These are phyloP conservation scores for Physella acuta DNA, from an alignment of 1,140 invertebrate species.

Conservation along the genomic window DNA sequence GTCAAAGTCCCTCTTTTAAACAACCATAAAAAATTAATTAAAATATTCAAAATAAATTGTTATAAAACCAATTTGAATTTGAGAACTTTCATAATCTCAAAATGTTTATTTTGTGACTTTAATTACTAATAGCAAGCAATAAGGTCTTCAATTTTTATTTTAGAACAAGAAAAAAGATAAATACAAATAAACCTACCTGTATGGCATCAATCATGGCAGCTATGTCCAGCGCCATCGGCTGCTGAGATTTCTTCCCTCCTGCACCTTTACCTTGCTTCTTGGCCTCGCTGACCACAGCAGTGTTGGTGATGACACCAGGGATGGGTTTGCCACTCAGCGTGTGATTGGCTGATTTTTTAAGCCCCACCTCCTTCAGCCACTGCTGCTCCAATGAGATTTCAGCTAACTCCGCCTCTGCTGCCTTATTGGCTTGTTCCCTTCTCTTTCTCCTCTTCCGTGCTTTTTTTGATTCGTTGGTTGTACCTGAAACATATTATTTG, in stretches of 20 bases:
- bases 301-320: constrained; percentile 26
- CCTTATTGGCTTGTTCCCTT: constrained; percentile 47
- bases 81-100: too few relatives aligned
- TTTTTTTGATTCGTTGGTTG: constrained; percentile 29
- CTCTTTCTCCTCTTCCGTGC: constrained; percentile 48
- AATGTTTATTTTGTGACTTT: too few relatives aligned
- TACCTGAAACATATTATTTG: constrained; percentile 1
- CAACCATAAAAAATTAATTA: too few relatives aligned
- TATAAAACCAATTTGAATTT: too few relatives aligned
- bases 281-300: constrained; percentile 25
- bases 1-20: too few relatives aligned
- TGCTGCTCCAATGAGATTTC: constrained; percentile 56
- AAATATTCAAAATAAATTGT: too few relatives aligned
- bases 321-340: background rate
- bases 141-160: too few relatives aligned
- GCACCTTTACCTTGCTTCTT: constrained; percentile 11
- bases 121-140: too few relatives aligned
- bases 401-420: constrained; percentile 52
- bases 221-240: constrained; percentile 49
- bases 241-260: constrained; percentile 48
- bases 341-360: constrained; percentile 27
- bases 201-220: constrained; percentile 49
- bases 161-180: background rate
- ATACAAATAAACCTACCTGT: constrained; percentile 30
- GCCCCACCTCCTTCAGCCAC: constrained; percentile 47